phyloP scores from a whole-genome alignment of 2,797 vertebrate genomes.

The Notolabrus celidotus region DNA sequence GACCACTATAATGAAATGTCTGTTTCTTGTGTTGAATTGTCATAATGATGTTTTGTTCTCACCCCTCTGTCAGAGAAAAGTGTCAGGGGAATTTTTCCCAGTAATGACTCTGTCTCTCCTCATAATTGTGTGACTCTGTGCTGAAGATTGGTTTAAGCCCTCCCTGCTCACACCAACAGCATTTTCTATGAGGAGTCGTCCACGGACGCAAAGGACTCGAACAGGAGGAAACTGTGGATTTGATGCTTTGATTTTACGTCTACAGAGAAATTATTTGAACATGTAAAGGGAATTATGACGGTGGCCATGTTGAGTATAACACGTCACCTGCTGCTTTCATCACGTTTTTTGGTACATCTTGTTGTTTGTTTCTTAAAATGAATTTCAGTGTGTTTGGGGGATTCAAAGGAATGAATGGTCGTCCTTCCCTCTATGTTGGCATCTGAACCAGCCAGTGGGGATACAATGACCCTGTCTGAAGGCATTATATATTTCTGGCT shows the following conservation, averaged over 20 bases:
- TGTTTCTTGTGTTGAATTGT: conserved; percentile 39
- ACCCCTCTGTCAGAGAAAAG: conserved; percentile 46
- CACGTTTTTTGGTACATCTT: conserved; percentile 34
- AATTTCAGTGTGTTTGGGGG: conserved; percentile 40
- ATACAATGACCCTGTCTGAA: conserved; percentile 37
- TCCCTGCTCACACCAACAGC: conserved; percentile 33
- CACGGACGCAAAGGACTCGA: conserved; percentile 57
- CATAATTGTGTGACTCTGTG: conserved; percentile 55
- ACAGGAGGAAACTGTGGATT: conserved; percentile 45
- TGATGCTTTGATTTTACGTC: conserved; percentile 61
- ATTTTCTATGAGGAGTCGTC: conserved; percentile 51
- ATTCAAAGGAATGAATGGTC: conserved; percentile 40
- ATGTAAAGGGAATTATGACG: conserved; percentile 73
- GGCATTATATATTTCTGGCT: conserved; percentile 51
- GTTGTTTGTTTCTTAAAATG: conserved; percentile 36
- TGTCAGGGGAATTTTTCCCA: conserved; percentile 32
- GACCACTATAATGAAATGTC: conserved; percentile 69
- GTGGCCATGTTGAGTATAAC: conserved; percentile 61
- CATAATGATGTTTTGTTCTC: conserved; percentile 50
- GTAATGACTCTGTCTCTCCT: conserved; percentile 50
- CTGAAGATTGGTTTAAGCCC: conserved; percentile 37
- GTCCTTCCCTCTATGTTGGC: conserved; percentile 43
- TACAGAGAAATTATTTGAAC: conserved; percentile 46
- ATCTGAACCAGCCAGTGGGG: conserved; percentile 33
- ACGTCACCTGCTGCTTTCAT: conserved; percentile 75